Conservation (phyloP, 2,797 vertebrate genomes). For the Pangasius krempfi region DNA sequence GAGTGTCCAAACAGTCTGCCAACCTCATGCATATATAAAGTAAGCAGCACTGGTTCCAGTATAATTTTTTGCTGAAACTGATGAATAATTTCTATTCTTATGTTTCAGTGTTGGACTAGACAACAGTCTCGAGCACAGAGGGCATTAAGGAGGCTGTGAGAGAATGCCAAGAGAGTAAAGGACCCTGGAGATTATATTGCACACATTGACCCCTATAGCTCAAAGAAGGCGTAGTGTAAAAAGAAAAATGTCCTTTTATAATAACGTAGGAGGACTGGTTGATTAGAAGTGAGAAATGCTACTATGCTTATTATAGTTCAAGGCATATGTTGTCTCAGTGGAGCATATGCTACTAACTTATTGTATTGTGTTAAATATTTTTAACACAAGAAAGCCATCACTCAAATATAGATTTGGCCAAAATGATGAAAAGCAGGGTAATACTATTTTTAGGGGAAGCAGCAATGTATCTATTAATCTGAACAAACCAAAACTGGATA, state of each 20-base stretch:
- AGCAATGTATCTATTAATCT: constrained; percentile 2
- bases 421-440: background rate
- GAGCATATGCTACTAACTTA: background rate
- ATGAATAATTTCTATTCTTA: constrained; percentile 32
- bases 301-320: background rate
- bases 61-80: background rate
- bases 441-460: background rate
- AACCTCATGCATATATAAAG: constrained; percentile 31
- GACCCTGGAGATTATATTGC: background rate
- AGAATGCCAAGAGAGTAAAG: background rate
- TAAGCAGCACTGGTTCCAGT: background rate
- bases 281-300: constrained; percentile 3
- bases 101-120: background rate
- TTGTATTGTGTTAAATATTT: background rate
- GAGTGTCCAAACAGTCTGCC: constrained; percentile 18
- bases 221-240: background rate
- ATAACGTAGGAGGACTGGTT: background rate
- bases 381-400: background rate
- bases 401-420: background rate
- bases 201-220: constrained; percentile 1
- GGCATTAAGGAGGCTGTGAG: constrained; percentile 1
- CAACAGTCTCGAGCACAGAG: constrained; percentile 1
- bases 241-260: background rate
- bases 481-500: background rate
- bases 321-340: background rate